Evolutionary conservation across 1,140 invertebrate genomes (phyloP).

Genomic region (Delia radicum): DNA sequence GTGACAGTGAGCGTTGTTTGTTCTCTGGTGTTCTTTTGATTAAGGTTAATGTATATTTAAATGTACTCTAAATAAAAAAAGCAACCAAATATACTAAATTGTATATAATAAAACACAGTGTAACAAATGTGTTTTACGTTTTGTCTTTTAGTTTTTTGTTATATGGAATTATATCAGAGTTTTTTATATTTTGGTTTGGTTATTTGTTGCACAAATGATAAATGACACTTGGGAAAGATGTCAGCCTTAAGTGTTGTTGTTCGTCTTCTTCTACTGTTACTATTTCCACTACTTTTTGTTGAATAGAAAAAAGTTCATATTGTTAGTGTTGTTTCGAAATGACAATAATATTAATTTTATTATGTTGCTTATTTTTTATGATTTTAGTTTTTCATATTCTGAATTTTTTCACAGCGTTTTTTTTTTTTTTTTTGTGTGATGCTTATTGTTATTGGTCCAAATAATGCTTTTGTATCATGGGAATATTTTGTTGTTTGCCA

Average conservation of each 20-base stretch:
- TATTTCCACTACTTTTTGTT: background rate
- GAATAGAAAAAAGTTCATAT: background rate
- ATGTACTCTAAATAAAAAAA: background rate
- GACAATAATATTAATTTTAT: slow-evolving; percentile 21
- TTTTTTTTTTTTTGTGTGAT: background rate
- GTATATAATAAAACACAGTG: background rate
- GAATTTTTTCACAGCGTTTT: background rate
- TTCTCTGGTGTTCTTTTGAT: background rate
- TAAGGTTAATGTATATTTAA: background rate
- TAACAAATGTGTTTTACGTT: background rate
- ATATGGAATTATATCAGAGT: background rate
- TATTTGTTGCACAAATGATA: slow-evolving; percentile 12
- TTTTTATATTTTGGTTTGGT: background rate
- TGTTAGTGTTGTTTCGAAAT: slow-evolving; percentile 10
- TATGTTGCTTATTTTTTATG: background rate
- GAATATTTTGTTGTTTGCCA: background rate
- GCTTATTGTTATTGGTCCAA: slow-evolving; percentile 4
- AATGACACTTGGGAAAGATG: slow-evolving; percentile 14
- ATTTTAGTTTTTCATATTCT: background rate
- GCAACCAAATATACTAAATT: background rate
- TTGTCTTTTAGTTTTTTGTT: background rate
- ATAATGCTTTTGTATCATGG: background rate
- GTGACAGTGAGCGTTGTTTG: background rate
- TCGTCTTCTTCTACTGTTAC: background rate
- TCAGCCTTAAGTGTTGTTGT: background rate